These are phyloP conservation scores for Drosophila lacicola DNA, from an alignment of 2,888 invertebrate species.

Conservation along the genomic window DNA sequence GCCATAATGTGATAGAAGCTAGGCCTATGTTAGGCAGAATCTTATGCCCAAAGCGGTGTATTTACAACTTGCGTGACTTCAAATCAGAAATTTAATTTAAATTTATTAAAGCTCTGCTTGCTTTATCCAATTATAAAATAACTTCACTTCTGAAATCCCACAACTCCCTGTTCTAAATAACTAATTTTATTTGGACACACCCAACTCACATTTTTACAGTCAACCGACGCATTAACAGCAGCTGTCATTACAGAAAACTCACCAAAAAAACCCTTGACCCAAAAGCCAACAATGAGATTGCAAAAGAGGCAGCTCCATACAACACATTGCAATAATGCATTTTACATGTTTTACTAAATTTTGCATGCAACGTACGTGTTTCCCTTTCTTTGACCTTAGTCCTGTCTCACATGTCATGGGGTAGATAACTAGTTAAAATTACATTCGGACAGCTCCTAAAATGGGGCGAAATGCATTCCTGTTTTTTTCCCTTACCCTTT, in stretches of 20 bases:
- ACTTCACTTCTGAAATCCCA: neutral
- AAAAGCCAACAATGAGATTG: slow-evolving; percentile 16
- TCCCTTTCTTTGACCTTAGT: neutral
- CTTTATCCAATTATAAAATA: neutral
- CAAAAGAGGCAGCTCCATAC: neutral
- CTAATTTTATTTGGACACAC: neutral
- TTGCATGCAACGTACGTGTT: slow-evolving; percentile 20
- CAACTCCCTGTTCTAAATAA: neutral
- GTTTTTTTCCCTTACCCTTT: slow-evolving; percentile 11
- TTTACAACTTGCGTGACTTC: neutral
- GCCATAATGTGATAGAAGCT: neutral
- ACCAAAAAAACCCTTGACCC: slow-evolving; percentile 33
- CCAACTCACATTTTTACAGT: neutral
- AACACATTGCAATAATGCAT: slow-evolving; percentile 34
- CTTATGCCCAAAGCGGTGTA: neutral
- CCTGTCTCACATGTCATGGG: slow-evolving; percentile 23
- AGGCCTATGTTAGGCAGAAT: neutral
- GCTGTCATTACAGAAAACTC: slow-evolving; percentile 9
- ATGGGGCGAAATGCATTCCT: slow-evolving; percentile 20
- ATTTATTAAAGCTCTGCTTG: neutral
- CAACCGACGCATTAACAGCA: slow-evolving; percentile 10
- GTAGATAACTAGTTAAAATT: slow-evolving; percentile 31
- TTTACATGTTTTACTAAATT: slow-evolving; percentile 37
- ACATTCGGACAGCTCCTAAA: slow-evolving; percentile 10
- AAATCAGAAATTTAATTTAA: slow-evolving; percentile 2